Conservation (phyloP, 2,797 vertebrate species). For the Borostomias antarcticus region DNA sequence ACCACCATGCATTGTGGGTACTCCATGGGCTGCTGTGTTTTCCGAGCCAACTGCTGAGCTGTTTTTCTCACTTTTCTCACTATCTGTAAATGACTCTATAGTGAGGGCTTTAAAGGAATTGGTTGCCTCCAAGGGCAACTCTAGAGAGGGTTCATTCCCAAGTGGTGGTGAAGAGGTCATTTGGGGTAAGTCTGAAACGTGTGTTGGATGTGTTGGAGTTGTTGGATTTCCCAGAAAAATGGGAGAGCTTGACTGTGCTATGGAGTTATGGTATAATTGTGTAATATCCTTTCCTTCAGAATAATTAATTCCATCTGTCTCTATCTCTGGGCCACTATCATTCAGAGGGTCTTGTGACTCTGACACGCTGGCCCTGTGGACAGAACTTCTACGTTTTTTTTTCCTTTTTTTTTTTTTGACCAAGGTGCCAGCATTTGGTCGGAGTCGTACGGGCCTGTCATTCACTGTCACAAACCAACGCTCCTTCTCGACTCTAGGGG, state of each 20-base stretch:
- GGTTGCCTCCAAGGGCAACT: neutral
- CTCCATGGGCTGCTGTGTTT: constrained; percentile 12
- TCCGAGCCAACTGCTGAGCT: constrained; percentile 14
- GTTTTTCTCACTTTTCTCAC: constrained; percentile 20
- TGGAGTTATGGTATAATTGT: constrained; percentile 18
- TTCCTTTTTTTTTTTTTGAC: constrained; percentile 67
- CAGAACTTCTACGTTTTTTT: constrained; percentile 47
- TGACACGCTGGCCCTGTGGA: neutral
- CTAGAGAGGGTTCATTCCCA: constrained; percentile 17
- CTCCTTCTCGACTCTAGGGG: constrained; percentile 66
- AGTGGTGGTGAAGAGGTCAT: neutral
- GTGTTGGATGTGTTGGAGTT: constrained; percentile 7
- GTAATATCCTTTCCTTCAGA: constrained; percentile 9
- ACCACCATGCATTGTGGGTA: neutral
- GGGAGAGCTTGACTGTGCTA: neutral
- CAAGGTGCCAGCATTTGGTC: constrained; percentile 4
- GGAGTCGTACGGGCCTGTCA: constrained; percentile 39
- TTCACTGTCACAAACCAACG: constrained; percentile 80
- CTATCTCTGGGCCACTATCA: constrained; percentile 22
- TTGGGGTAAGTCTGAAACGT: constrained; percentile 19
- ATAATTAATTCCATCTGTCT: constrained; percentile 12
- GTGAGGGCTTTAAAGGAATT: neutral
- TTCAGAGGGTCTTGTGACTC: constrained; percentile 1
- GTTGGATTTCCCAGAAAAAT: too few species aligned
- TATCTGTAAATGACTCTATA: neutral